Base-by-base conservation (phyloP, 2,113 vertebrate genomes). In the Myanophis thanlyinensis region DNA sequence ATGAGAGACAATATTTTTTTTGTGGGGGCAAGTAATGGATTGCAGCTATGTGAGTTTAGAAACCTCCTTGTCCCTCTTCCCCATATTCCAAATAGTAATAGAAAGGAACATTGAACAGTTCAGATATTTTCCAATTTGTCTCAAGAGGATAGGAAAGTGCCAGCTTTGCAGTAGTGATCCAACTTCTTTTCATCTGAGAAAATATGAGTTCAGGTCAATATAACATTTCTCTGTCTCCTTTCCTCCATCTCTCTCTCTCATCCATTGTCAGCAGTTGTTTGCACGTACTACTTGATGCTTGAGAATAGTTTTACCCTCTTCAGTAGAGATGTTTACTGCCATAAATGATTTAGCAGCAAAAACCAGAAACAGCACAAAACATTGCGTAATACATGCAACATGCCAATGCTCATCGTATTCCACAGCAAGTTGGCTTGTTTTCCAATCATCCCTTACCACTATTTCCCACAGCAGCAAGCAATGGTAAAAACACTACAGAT, bases 111-210 rank as follows among this genome's bases (percentile, higher is more conserved):
- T 49, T 47, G 89, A 95, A 93, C 95, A 67, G 88, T 35, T 89
- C 30, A 47, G 27, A 20, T 56, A 49, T 85, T 93, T 62, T 51
- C 53, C 30, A 90, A 93, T 93, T 93, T 25, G 51, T 0, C n/a
- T 51, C 46, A 84, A 93, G 62, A 22, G 40, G 97, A 96, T 84
- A 91, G 84, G n/a, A 94, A 95, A 94, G 92, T 92, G 95, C 94
- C 86, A 98, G 98, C 97, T 98, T 97, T 97, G 98, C 93, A 97
- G 98, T 97, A 97, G 97, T 95, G 95, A 98, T 98, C 98, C 98
- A 98, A 98, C 98, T 98, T 98, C 94, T 95, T 96, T 94, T 95
- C 59, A 89, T 93, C 20, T 92, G 94, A 93, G 67, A 88, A 52
- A 40, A 96, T 96, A 98, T 98, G 98, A 98, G 98, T 98, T 98